Percentiles rank a stretch among this genome's conserved stretches.
phyloP scores from a whole-genome alignment of 2,797 vertebrate genomes.

The Gallirallus australis region DNA sequence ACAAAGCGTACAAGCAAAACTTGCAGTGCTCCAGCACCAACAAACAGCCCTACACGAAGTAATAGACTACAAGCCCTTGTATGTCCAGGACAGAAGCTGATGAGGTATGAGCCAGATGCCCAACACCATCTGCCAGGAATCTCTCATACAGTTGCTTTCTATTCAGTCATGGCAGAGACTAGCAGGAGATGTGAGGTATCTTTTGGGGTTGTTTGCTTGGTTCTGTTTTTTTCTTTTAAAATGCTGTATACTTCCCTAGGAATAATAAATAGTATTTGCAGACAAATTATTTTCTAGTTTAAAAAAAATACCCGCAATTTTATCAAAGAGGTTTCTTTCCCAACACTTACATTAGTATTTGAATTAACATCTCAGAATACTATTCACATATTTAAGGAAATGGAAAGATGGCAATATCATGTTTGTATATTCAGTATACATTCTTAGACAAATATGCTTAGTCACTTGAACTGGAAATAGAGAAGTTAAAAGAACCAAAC shows the following conservation, averaged over 20 bases:
- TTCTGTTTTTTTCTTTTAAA: not conserved
- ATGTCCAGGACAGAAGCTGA: not conserved
- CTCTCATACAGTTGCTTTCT: not conserved
- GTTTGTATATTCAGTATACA: not conserved
- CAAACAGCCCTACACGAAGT: not conserved
- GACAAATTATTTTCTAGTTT: not conserved
- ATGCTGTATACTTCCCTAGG: not conserved
- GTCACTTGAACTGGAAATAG: not conserved
- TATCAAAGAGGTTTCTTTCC: not conserved
- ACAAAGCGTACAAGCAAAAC: not conserved
- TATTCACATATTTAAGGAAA: not conserved
- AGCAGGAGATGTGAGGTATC: not conserved
- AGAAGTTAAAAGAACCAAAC: not conserved
- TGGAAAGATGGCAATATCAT: not conserved
- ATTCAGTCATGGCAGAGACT: not conserved
- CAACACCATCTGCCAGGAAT: not conserved
- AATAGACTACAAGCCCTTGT: not conserved
- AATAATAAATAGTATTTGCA: not conserved
- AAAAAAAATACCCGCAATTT: not conserved
- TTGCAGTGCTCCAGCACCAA: not conserved
- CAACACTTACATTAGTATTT: not conserved
- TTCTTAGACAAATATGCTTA: not conserved
- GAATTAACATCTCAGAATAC: not conserved
- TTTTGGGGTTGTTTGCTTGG: not conserved
- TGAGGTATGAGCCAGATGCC: not conserved